Evolutionary conservation across 2,888 invertebrate genomes (phyloP), one percentile per base, ranked within the genome.

Genomic region (Unio delphinus): DNA sequence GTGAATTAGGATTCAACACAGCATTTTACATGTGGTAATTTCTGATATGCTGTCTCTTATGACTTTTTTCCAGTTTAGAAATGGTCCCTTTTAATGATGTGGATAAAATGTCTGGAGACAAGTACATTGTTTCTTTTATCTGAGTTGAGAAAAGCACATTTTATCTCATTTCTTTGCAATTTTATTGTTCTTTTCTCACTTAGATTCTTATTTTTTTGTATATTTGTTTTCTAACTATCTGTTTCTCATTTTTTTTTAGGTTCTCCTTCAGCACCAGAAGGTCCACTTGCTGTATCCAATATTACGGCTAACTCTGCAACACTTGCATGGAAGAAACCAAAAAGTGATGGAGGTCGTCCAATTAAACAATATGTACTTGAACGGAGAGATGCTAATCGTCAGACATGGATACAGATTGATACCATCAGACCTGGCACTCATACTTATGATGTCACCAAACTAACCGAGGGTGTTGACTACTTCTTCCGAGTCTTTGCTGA

Each of bases 391-490:
- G 92, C 93, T 67, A 93, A 92, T 73, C 94, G 94, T 86, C 94
- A 94, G 81, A 92, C 92, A 64, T 97, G 95, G 94, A 93, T 93
- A 80, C 93, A 93, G 86, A 92, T 94, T 68, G 94, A 95, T 70
- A 87, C 88, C 4, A 85, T 83, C 0, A 74, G 83, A 65, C 74
- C 82, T n/a, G 73, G 67, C 30, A 72, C 72, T 20, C 77, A 72
- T 26, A 73, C 81, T 11, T 79, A 78, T 69, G 81, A 81, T 4
- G 73, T 87, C 1, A 77, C 83, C 7, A 79, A 81, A 7, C 92
- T 99, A 23, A 93, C 95, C 55, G 97, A 97, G 90, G 97, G 97
- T 67, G 96, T 97, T 91, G 94, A 94, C 0, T 96, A 97, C 87
- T 94, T 95, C 87, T 97, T 97, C 93, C 92, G 96, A 26, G 95